phyloP scores from a whole-genome alignment of 2,797 vertebrate species.

The Podarcis siculus region DNA sequence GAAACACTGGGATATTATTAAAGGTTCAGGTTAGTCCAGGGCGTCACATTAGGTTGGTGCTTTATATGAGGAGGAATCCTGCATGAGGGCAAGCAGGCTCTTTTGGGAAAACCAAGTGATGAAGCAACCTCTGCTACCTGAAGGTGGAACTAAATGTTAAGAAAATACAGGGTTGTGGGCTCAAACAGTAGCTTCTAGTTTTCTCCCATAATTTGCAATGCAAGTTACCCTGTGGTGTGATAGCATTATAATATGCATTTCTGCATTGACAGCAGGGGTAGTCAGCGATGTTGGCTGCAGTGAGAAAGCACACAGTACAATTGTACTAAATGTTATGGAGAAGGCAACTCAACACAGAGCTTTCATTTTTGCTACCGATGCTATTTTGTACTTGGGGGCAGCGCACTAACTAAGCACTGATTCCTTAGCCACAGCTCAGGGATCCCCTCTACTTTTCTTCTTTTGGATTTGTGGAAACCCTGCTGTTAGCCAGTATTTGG shows the following conservation, averaged over 20 bases:
- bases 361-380: too few relatives aligned
- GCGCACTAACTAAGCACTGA: too few relatives aligned
- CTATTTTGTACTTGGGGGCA: too few relatives aligned
- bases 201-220: neutral
- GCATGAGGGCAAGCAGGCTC: neutral
- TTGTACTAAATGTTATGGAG: neutral
- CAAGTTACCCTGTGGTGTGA: too few relatives aligned
- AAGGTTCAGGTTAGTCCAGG: neutral
- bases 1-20: neutral
- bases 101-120: neutral
- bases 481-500: too few relatives aligned
- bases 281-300: too few relatives aligned
- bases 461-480: too few relatives aligned
- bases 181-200: neutral
- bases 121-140: neutral
- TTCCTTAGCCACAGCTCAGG: too few relatives aligned
- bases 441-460: too few relatives aligned
- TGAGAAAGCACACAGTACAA: neutral
- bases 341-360: too few relatives aligned
- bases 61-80: neutral
- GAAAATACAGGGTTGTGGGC: neutral
- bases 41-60: neutral
- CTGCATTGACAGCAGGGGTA: too few relatives aligned
- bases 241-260: too few relatives aligned
- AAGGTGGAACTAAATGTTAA: neutral